phyloP scores from a whole-genome alignment of 2,888 invertebrate genomes.

The Coremacera marginata region DNA sequence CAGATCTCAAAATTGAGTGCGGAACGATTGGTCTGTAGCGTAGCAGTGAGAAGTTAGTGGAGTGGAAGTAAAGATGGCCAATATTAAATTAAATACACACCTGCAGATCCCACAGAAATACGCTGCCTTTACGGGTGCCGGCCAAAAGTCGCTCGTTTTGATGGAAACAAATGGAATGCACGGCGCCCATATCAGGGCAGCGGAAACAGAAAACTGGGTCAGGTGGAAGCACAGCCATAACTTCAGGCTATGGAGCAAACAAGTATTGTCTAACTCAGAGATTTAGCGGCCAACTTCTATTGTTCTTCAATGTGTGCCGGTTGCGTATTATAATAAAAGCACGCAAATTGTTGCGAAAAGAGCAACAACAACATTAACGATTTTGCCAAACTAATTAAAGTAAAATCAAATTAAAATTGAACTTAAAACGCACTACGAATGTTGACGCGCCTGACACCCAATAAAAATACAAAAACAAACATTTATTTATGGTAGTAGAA shows the following conservation, averaged over 20 bases:
- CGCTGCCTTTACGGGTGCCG: slow-evolving; percentile 80
- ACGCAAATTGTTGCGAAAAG: not conserved
- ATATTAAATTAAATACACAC: slow-evolving; percentile 67
- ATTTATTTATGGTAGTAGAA: not conserved
- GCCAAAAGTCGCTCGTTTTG: slow-evolving; percentile 77
- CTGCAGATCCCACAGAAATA: slow-evolving; percentile 85
- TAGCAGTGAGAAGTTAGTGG: not conserved
- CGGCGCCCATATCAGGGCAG: slow-evolving; percentile 77
- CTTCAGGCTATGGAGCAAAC: not conserved
- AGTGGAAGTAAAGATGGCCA: not conserved
- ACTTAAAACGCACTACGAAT: no score
- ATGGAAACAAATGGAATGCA: slow-evolving; percentile 81
- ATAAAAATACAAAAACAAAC: not conserved
- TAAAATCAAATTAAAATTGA: no score
- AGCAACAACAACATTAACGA: slow-evolving; percentile 2
- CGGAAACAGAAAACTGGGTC: slow-evolving; percentile 83
- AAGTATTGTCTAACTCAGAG: no score
- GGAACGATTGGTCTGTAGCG: slow-evolving; percentile 77
- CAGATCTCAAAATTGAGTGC: slow-evolving; percentile 77
- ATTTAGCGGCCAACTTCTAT: no score
- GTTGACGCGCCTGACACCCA: not conserved
- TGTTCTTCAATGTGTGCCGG: no score
- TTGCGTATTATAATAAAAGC: not conserved
- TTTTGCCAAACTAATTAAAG: slow-evolving; percentile 5
- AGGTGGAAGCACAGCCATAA: slow-evolving; percentile 79